Percentiles rank a stretch among this genome's conserved stretches.
These are phyloP conservation scores for Orchestia grillus DNA, from an alignment of 1,140 invertebrate genomes.

Conservation along the genomic window DNA sequence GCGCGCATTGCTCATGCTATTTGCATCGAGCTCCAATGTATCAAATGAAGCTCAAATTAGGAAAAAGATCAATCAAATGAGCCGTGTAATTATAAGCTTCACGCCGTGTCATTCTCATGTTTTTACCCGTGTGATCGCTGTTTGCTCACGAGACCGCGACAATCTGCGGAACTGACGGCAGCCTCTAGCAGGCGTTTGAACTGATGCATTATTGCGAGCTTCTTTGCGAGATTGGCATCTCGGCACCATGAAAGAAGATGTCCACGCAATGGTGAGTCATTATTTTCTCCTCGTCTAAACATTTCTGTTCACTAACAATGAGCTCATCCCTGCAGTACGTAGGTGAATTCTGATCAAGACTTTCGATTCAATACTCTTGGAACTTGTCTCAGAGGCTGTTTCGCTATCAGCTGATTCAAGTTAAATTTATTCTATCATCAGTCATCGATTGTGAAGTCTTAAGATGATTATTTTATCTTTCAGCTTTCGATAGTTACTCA, in stretches of 20 bases:
- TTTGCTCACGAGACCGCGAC: background rate
- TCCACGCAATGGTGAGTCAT: background rate
- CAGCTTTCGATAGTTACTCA: background rate
- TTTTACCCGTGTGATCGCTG: background rate
- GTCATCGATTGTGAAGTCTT: background rate
- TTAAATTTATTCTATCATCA: background rate
- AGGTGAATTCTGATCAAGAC: background rate
- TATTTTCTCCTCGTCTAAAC: background rate
- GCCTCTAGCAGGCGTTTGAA: background rate
- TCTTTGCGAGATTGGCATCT: background rate
- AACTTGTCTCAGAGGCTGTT: background rate
- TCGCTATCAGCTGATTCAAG: background rate
- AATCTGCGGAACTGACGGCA: background rate
- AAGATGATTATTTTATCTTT: background rate
- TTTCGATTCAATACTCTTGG: background rate
- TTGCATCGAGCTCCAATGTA: conserved; percentile 24
- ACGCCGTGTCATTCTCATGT: conserved; percentile 27
- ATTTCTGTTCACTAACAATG: background rate
- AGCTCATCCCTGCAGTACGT: background rate
- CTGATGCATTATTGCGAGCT: background rate
- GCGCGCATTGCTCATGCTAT: conserved; percentile 9
- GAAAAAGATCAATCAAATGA: conserved; percentile 22
- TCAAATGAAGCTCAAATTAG: conserved; percentile 40
- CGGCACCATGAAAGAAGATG: background rate
- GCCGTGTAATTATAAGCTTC: conserved; percentile 13